phyloP scores from a whole-genome alignment of 1,140 invertebrate genomes.

The Brachionus angularis region DNA sequence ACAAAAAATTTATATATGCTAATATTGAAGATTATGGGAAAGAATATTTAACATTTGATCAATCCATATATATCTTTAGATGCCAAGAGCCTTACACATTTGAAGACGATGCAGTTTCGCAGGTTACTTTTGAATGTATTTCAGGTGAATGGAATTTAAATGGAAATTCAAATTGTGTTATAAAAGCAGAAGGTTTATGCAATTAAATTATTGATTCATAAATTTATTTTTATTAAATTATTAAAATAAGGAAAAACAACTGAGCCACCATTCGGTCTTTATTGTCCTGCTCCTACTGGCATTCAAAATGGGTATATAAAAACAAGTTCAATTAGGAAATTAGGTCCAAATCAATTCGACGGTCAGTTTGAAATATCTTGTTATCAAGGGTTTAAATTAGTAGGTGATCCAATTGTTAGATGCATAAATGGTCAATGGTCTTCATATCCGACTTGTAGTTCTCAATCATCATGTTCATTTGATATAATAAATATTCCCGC shows the following conservation, averaged over 20 bases:
- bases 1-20: constrained; percentile 12
- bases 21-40: constrained; percentile 32
- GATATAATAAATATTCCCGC: constrained; percentile 10
- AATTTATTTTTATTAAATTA: no score
- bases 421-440: background rate
- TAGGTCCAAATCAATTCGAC: background rate
- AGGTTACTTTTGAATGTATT: background rate
- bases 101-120: background rate
- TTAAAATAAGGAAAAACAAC: no score
- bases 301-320: constrained; percentile 3
- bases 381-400: background rate
- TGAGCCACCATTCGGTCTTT: no score
- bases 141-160: background rate
- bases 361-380: background rate
- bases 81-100: background rate
- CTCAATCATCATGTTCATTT: constrained; percentile 1
- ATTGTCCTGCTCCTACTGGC: background rate
- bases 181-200: background rate
- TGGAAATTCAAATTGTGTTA: constrained; percentile 7
- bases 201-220: background rate
- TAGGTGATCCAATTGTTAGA: background rate
- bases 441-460: constrained; percentile 2
- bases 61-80: constrained; percentile 2
- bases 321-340: background rate
- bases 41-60: constrained; percentile 25